These are phyloP conservation scores for Chamaea fasciata DNA, from an alignment of 2,113 vertebrate genomes.

Conservation along the genomic window DNA sequence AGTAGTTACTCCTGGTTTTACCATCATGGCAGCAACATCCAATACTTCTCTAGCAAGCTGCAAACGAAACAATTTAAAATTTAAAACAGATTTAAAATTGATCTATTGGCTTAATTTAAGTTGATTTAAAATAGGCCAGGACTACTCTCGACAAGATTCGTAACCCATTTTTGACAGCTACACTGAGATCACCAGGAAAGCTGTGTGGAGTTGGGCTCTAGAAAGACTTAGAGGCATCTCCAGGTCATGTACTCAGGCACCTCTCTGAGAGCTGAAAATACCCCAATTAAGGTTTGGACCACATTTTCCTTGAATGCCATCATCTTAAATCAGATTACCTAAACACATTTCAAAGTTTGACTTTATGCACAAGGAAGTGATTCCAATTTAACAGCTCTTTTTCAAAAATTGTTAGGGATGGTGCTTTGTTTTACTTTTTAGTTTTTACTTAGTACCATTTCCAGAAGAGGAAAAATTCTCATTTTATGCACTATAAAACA, in stretches of 20 bases:
- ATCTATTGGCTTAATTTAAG: neutral
- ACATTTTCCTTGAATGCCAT: neutral
- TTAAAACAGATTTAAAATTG: neutral
- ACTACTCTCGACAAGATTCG: neutral
- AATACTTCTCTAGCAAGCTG: conserved; percentile 96
- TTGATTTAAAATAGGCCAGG: neutral
- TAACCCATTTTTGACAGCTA: neutral
- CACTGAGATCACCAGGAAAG: neutral
- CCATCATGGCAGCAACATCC: conserved; percentile 92
- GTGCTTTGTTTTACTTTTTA: neutral
- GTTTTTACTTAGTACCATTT: neutral
- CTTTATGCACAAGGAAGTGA: neutral
- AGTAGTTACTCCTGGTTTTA: conserved; percentile 91
- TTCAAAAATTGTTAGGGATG: neutral
- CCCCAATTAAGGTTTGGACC: neutral
- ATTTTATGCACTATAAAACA: neutral
- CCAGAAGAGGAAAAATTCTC: neutral
- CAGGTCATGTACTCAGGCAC: neutral
- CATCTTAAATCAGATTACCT: neutral
- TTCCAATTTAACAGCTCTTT: neutral
- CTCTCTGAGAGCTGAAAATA: neutral
- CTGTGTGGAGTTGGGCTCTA: neutral
- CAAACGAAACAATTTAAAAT: neutral
- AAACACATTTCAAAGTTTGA: neutral
- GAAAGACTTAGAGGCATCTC: neutral